These are phyloP conservation scores for Parasteatoda lunata DNA, from an alignment of 2,888 invertebrate genomes.

Conservation along the genomic window DNA sequence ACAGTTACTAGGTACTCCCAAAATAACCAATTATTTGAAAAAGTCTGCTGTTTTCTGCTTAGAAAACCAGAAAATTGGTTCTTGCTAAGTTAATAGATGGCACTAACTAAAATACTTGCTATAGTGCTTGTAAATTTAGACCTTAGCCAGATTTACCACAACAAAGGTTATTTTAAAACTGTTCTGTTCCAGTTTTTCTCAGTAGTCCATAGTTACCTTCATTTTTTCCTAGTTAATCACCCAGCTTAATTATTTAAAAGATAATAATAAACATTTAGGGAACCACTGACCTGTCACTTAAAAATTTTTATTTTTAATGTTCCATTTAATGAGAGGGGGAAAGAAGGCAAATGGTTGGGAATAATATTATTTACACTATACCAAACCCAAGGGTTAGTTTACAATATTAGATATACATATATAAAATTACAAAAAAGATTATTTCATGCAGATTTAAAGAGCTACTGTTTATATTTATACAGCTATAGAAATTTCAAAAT, in stretches of 20 bases:
- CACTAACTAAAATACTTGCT: no score
- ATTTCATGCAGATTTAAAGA: slow-evolving; percentile 12
- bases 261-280: neutral
- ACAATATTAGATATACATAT: slow-evolving; percentile 21
- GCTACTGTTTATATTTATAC: slow-evolving; percentile 10
- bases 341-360: neutral
- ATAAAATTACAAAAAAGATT: slow-evolving; percentile 58
- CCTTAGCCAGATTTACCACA: no score
- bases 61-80: no score
- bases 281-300: neutral
- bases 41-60: no score
- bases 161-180: no score
- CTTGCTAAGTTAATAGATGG: no score
- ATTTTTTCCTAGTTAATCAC: neutral
- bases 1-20: no score
- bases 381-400: slow-evolving; percentile 1
- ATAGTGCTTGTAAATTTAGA: no score
- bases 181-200: neutral
- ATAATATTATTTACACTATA: slow-evolving; percentile 1
- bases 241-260: neutral
- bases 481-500: slow-evolving; percentile 14
- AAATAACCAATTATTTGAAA: no score
- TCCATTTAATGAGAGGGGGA: slow-evolving; percentile 11
- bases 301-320: slow-evolving; percentile 6
- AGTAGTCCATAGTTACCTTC: neutral